Conservation (phyloP, 2,888 invertebrate species). For the Pteria penguin region DNA sequence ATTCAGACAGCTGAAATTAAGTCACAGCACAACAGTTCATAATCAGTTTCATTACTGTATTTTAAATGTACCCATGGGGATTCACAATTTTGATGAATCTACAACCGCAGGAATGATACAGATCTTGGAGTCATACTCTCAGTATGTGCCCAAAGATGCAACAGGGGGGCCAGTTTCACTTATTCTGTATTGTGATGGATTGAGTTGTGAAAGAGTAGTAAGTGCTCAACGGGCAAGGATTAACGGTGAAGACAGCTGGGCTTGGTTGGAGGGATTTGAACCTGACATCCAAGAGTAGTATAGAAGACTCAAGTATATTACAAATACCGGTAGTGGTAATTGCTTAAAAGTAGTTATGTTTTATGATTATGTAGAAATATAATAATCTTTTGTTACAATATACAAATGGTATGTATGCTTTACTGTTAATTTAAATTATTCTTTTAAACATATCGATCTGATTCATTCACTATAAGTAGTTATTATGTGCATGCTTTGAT, state of each 20-base stretch:
- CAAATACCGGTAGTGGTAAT: background rate
- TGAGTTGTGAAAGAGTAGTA: conserved; percentile 30
- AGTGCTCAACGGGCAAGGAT: conserved; percentile 26
- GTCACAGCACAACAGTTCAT: background rate
- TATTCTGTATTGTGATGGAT: conserved; percentile 37
- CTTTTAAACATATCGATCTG: too few species aligned
- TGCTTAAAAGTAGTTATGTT: background rate
- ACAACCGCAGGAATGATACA: conserved; percentile 32
- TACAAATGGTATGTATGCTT: background rate
- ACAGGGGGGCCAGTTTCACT: conserved; percentile 22
- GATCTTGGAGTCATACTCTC: conserved; percentile 14
- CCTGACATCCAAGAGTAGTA: conserved; percentile 42
- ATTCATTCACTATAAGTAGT: too few species aligned
- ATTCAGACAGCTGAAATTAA: background rate
- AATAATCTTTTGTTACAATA: background rate
- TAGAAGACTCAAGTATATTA: conserved; percentile 16
- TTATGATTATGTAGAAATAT: background rate
- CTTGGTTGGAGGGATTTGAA: conserved; percentile 32
- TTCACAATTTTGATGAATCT: conserved; percentile 25
- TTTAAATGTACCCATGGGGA: conserved; percentile 26
- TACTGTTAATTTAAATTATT: too few species aligned
- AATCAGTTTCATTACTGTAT: too few species aligned
- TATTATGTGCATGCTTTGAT: too few species aligned
- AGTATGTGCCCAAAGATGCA: conserved; percentile 21
- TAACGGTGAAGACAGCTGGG: conserved; percentile 22